phyloP scores from a whole-genome alignment of 2,888 invertebrate genomes.

The Latheticus oryzae region DNA sequence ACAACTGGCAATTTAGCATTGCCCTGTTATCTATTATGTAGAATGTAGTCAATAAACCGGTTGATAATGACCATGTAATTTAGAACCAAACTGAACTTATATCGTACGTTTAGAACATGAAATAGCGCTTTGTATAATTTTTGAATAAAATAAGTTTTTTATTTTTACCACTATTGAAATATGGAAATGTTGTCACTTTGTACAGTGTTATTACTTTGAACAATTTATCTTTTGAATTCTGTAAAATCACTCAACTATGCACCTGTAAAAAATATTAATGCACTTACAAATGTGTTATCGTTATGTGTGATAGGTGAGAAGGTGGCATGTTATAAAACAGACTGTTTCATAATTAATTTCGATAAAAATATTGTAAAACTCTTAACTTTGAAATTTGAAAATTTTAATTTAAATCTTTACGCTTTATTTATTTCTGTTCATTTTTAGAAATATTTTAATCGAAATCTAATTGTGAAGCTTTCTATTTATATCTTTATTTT shows the following conservation, averaged over 20 bases:
- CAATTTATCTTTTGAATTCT: constrained; percentile 45
- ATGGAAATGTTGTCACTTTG: constrained; percentile 37
- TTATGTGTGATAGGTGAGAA: constrained; percentile 13
- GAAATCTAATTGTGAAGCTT: neutral
- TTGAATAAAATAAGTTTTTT: constrained; percentile 18
- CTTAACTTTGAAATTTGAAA: too few species aligned
- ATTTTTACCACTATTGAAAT: constrained; percentile 22
- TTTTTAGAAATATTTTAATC: too few species aligned
- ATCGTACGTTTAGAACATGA: constrained; percentile 37
- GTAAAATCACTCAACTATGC: constrained; percentile 32
- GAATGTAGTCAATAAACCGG: constrained; percentile 34
- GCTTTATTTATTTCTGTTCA: too few species aligned
- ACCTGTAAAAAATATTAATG: constrained; percentile 37
- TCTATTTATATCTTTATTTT: neutral
- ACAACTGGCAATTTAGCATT: constrained; percentile 27
- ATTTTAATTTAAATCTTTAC: too few species aligned
- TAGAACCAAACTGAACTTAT: constrained; percentile 8
- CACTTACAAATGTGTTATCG: constrained; percentile 14
- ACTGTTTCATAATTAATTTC: too few species aligned
- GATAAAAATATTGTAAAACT: too few species aligned
- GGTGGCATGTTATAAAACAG: constrained; percentile 15
- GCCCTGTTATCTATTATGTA: constrained; percentile 40
- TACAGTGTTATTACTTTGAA: constrained; percentile 53
- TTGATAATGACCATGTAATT: constrained; percentile 28
- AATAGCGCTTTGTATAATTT: constrained; percentile 41